Base-by-base conservation (phyloP, 2,888 invertebrate genomes). In the Melinopterus prodromus region DNA sequence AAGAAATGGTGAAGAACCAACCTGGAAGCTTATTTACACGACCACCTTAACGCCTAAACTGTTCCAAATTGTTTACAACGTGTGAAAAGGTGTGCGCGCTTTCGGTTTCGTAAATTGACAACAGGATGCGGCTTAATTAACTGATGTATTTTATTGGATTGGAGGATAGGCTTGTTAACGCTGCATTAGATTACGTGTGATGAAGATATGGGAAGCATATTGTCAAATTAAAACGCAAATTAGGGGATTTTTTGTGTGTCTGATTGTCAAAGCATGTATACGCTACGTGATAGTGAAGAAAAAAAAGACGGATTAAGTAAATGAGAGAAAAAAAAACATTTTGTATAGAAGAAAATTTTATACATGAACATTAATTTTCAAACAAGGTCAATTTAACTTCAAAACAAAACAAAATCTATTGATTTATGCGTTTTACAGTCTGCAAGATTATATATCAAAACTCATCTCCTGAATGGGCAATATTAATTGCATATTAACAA, bases 21-120 rank as follows among this genome's bases (percentile, higher is more conserved):
- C 37, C 74, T 36, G 74, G 74, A 37, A 12, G n/a, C 37, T 26
- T 74, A 74, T 74, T 74, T 74, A 74, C 74, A 74, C 36, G 74
- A 74, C 74, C 74, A 74, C 74, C 74, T 74, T 74, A 36, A 37
- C 74, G 74, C 37, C 35, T 35, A 74, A 74, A 74, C 74, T 74
- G 74, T 69, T 35, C 70, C 26, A 53, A 69, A 77, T 77, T 77
- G 36, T 77, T 77, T 77, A 77, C 26, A 16, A 70, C 35, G 77
- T 77, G 77, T 70, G 77, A 77, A 70, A 70, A 26, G 16, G 70
- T 77, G 16, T 26, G 26, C 37, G 14, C 6, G 14, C 5, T 74
- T 74, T 26, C 12, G 15, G n/a, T 26, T 26, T 9, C 14, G 6
- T 74, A 26, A 36, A 74, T 74, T 74, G 74, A 74, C 35, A n/a